A percentile compares a stretch with the other conserved stretches of the same genome.
phyloP scores from a whole-genome alignment of 1,140 invertebrate genomes.

The Trachymyrmex septentrionalis region DNA sequence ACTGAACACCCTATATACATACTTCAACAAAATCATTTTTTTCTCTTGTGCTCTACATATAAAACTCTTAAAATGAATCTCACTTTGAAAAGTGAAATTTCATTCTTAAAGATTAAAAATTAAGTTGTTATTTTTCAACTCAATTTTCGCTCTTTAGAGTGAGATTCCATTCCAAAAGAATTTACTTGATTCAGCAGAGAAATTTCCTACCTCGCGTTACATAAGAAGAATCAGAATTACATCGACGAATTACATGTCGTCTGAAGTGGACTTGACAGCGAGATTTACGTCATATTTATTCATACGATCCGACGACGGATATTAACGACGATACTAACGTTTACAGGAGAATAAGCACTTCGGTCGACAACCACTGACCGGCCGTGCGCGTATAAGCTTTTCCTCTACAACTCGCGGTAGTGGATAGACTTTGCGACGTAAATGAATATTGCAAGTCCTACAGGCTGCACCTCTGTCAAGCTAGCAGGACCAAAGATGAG shows the following conservation, averaged over 20 bases:
- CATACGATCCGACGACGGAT: conserved; percentile 21
- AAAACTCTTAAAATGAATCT: too few species aligned
- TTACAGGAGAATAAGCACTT: conserved; percentile 20
- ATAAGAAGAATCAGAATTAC: neutral
- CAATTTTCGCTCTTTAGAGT: too few species aligned
- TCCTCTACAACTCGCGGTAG: neutral
- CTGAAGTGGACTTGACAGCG: neutral
- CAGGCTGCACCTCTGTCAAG: neutral
- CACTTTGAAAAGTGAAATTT: too few species aligned
- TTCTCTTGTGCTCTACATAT: too few species aligned
- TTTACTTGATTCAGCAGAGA: neutral
- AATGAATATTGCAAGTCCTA: conserved; percentile 39
- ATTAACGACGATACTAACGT: too few species aligned
- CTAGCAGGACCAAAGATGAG: too few species aligned
- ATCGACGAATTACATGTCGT: neutral
- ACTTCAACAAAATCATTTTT: too few species aligned
- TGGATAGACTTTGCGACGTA: conserved; percentile 32
- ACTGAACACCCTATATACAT: too few species aligned
- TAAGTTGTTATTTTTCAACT: too few species aligned
- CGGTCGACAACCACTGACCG: neutral
- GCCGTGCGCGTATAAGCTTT: conserved; percentile 24
- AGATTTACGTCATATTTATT: conserved; percentile 30
- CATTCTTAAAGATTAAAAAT: too few species aligned
- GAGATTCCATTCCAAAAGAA: too few species aligned
- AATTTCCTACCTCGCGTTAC: neutral